Percentiles rank a stretch among this genome's conserved stretches.
Evolutionary conservation across 2,797 vertebrate genomes (phyloP).

Genomic region (Spheniscus humboldti): DNA sequence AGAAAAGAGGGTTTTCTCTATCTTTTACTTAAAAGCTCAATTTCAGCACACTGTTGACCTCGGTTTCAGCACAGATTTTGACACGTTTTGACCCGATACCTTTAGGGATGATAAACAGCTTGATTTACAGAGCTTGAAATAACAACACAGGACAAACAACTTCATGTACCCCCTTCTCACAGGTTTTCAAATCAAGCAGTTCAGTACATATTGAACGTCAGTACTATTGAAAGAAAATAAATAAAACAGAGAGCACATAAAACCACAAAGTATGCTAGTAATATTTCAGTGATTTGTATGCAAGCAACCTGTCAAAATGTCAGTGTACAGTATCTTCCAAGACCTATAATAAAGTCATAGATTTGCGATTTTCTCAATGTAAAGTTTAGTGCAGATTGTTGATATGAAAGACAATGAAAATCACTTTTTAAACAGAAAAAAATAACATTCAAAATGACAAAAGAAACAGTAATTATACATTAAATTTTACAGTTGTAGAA

Average conservation of each 20-base stretch:
- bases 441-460: neutral
- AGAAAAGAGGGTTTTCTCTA: neutral
- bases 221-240: neutral
- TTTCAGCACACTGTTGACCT: neutral
- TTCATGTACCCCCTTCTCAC: neutral
- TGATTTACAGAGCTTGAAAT: neutral
- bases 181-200: neutral
- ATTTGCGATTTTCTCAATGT: neutral
- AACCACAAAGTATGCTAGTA: neutral
- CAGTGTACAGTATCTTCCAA: neutral
- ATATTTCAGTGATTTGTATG: constrained; percentile 14
- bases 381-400: neutral
- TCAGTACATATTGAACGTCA: neutral
- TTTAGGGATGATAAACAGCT: neutral
- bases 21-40: neutral
- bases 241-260: neutral
- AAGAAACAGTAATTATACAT: neutral
- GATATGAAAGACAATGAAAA: neutral
- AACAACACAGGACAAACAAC: neutral
- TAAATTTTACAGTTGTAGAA: neutral
- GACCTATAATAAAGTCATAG: neutral
- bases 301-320: constrained; percentile 26
- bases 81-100: neutral
- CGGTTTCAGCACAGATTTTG: neutral
- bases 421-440: neutral